Conservation (phyloP, 2,888 invertebrate species). For the Erpobdella octoculata region DNA sequence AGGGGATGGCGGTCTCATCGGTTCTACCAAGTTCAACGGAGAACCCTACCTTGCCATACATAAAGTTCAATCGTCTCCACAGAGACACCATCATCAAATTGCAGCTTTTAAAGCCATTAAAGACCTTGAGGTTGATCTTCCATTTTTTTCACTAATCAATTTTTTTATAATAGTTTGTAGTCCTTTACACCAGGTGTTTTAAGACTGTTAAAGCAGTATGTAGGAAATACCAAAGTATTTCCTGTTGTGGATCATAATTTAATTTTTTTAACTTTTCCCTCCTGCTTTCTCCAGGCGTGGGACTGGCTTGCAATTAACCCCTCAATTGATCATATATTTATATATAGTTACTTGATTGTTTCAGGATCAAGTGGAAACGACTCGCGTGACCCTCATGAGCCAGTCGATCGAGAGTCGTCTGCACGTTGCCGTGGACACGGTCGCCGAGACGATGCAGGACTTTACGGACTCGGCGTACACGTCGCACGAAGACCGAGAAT, state of each 20-base stretch:
- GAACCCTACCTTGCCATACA: slow-evolving; percentile 40
- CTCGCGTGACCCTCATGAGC: slow-evolving; percentile 69
- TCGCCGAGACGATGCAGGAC: slow-evolving; percentile 75
- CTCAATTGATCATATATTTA: not conserved
- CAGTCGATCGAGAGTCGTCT: slow-evolving; percentile 37
- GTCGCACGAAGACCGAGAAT: slow-evolving; percentile 71
- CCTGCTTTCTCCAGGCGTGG: too few relatives aligned
- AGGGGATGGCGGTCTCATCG: not conserved
- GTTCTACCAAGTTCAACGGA: not conserved
- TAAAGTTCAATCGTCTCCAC: slow-evolving; percentile 33
- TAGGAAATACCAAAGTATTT: too few relatives aligned
- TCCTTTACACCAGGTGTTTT: too few relatives aligned
- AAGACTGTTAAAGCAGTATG: too few relatives aligned
- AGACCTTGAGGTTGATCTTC: slow-evolving; percentile 61
- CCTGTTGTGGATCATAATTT: too few relatives aligned
- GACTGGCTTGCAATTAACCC: too few relatives aligned
- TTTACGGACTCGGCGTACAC: slow-evolving; percentile 99
- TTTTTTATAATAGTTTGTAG: too few relatives aligned
- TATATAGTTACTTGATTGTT: not conserved
- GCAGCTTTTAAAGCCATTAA: slow-evolving; percentile 71
- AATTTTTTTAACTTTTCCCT: too few relatives aligned
- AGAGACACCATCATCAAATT: slow-evolving; percentile 52
- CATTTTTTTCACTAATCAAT: too few relatives aligned
- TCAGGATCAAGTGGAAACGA: slow-evolving; percentile 71
- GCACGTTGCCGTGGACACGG: not conserved